Evolutionary conservation across 2,113 vertebrate species (phyloP), one percentile per base, ranked within the genome.

Genomic region (Trogon surrucura): DNA sequence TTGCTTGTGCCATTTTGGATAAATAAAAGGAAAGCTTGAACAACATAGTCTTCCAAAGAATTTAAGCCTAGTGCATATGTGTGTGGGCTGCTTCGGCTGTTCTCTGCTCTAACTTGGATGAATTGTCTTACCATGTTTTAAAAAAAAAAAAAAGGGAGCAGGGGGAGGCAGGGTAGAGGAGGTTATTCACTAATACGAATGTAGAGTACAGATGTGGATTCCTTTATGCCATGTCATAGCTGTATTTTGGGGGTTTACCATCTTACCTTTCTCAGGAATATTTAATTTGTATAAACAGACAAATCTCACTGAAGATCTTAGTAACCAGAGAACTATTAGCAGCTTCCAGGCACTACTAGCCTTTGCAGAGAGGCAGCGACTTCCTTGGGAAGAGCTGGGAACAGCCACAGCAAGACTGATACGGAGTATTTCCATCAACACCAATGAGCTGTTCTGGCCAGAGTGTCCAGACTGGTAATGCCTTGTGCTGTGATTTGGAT

Each of bases 41-140:
- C 65, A 70, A 60, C 66, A 80, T 41, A 80, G 13, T 75, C 95
- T 94, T 91, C 91, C 72, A 79, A 94, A 96, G 67, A 87, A 78
- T 85, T 53, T 65, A 94, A 88, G 72, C 79, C 58, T 92, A 51
- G 80, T 95, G 47, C 94, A 96, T 95, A 91, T 95, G 85, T 93
- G 95, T 92, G 94, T 95, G 94, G 94, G 92, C 70, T 95, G 94
- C 93, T 93, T 97, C 25, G 87, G 79, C 96, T 97, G 89, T 95
- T 96, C 88, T 93, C 66, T 94, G 53, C 67, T 92, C 34, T 91
- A 58, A 85, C 80, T 93, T 91, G 85, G 79, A 93, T 91, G 93
- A 90, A 91, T 90, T 95, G 72, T 96, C 91, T 92, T 85, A 91
- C 50, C 82, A 58, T 85, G 80, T 65, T 26, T 62, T 72, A 92